Conservation (phyloP, 2,888 invertebrate species). For the Tetramorium bicarinatum region DNA sequence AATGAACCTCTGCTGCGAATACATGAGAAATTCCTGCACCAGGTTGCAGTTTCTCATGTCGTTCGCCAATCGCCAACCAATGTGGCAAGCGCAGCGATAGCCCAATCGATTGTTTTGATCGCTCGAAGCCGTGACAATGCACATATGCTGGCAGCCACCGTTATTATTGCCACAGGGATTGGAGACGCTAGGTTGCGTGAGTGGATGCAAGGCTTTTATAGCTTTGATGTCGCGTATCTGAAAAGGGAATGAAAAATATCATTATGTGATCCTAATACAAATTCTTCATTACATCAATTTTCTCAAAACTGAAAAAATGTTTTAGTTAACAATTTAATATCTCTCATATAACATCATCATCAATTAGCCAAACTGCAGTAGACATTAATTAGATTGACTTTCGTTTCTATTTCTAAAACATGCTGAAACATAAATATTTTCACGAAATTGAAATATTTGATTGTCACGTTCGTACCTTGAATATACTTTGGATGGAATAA, state of each 20-base stretch:
- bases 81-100: constrained; percentile 96
- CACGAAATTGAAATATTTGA: not conserved
- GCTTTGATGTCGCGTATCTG: constrained; percentile 94
- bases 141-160: constrained; percentile 97
- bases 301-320: not conserved
- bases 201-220: constrained; percentile 93
- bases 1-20: constrained; percentile 97
- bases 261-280: not conserved
- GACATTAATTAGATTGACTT: not conserved
- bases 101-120: constrained; percentile 90
- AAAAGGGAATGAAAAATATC: constrained; percentile 85
- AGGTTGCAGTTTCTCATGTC: constrained; percentile 93
- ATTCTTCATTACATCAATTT: not conserved
- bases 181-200: constrained; percentile 90
- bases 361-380: not conserved
- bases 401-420: not conserved
- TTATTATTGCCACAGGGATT: constrained; percentile 96
- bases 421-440: constrained; percentile 7
- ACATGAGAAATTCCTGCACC: constrained; percentile 96
- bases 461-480: constrained; percentile 89
- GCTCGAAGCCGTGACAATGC: constrained; percentile 94
- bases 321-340: not conserved
- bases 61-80: constrained; percentile 92
- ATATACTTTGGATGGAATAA: constrained; percentile 92
- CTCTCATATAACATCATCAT: not conserved